A percentile compares a stretch with the other conserved stretches of the same genome.
These are phyloP conservation scores for Scaptomyza reducta DNA, from an alignment of 2,888 invertebrate genomes.

Conservation along the genomic window DNA sequence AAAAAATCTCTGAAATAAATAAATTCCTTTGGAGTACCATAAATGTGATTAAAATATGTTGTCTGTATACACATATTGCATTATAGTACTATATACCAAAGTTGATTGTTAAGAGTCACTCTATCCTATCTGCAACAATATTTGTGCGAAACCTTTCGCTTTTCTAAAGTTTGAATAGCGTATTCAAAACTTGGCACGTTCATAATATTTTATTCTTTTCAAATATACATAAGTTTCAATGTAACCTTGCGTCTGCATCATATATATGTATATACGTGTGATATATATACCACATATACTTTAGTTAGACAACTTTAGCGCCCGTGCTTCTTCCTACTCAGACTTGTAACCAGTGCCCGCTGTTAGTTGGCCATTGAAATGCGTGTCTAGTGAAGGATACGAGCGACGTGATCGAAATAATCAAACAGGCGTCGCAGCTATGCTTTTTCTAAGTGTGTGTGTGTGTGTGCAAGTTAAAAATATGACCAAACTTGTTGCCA, in stretches of 20 bases:
- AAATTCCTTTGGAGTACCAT: too few species aligned
- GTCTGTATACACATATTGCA: too few species aligned
- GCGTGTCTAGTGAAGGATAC: slow-evolving; percentile 78
- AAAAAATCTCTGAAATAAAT: too few species aligned
- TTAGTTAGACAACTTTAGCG: background rate
- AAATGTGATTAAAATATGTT: too few species aligned
- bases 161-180: background rate
- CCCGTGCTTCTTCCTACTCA: background rate
- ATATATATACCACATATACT: slow-evolving; percentile 1
- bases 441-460: slow-evolving; percentile 11
- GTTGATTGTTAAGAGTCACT: too few species aligned
- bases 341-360: slow-evolving; percentile 10
- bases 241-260: slow-evolving; percentile 25
- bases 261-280: slow-evolving; percentile 23
- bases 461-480: slow-evolving; percentile 38
- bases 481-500: slow-evolving; percentile 59
- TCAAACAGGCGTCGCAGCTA: slow-evolving; percentile 45
- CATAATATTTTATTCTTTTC: slow-evolving; percentile 15
- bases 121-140: too few species aligned
- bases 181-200: slow-evolving; percentile 23
- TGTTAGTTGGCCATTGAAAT: slow-evolving; percentile 66
- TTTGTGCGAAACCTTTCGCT: background rate
- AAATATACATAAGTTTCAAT: slow-evolving; percentile 40
- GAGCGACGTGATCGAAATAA: slow-evolving; percentile 77
- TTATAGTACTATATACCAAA: too few species aligned